These are phyloP conservation scores for Drosophila kepulauana DNA, from an alignment of 1,140 invertebrate species.

Conservation along the genomic window DNA sequence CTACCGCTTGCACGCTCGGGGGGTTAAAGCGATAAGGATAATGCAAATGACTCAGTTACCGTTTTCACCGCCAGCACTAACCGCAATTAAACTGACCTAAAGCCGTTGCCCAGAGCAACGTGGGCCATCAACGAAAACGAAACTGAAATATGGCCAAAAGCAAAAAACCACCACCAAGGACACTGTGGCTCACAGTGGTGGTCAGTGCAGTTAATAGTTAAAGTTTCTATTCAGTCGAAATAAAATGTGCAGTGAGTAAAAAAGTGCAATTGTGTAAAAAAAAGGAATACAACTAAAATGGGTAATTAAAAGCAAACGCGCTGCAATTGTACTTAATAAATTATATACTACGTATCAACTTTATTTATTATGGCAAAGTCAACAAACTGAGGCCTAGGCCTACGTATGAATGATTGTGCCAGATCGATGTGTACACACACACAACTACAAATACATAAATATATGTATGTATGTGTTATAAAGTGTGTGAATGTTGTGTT, in stretches of 20 bases:
- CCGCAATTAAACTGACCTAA: constrained; percentile 77
- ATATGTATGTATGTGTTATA: constrained; percentile 24
- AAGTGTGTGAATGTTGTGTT: constrained; percentile 32
- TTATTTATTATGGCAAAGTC: constrained; percentile 53
- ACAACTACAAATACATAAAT: constrained; percentile 19
- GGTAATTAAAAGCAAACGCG: constrained; percentile 33
- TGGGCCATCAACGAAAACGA: constrained; percentile 28
- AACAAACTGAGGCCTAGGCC: constrained; percentile 41
- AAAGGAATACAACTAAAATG: constrained; percentile 40
- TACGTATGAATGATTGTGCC: constrained; percentile 28
- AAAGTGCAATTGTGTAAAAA: not conserved
- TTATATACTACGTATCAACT: constrained; percentile 49
- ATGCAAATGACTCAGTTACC: constrained; percentile 63
- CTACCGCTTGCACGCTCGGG: not conserved
- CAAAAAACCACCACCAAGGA: constrained; percentile 56
- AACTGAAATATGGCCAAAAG: constrained; percentile 55
- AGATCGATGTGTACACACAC: constrained; percentile 16
- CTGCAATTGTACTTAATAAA: constrained; percentile 20
- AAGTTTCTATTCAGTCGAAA: constrained; percentile 27
- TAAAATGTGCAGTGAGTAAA: constrained; percentile 8
- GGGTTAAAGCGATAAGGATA: constrained; percentile 58
- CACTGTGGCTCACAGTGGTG: constrained; percentile 25
- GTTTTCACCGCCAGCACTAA: constrained; percentile 39
- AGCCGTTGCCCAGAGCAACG: constrained; percentile 64
- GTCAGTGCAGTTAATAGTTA: constrained; percentile 53